Percentiles rank a stretch among this genome's conserved stretches.
Evolutionary conservation across 2,888 invertebrate species (phyloP).

Genomic region (Meghimatium bilineatum): DNA sequence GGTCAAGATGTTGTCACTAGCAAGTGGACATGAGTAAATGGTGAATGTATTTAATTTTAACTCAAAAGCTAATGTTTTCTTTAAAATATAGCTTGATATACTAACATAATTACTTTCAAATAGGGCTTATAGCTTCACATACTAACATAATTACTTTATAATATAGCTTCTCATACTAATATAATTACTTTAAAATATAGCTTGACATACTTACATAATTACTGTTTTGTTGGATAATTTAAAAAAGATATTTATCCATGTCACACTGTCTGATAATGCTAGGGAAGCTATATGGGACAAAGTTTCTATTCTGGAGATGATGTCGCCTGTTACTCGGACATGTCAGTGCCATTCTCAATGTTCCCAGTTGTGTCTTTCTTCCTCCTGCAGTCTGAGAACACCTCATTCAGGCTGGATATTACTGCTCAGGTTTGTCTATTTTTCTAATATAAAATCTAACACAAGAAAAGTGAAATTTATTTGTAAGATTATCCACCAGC

Average conservation of each 20-base stretch:
- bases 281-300: constrained; percentile 34
- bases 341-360: constrained; percentile 59
- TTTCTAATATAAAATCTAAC: neutral
- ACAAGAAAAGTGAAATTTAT: neutral
- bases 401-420: constrained; percentile 68
- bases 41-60: neutral
- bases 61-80: neutral
- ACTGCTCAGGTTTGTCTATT: constrained; percentile 68
- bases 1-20: neutral
- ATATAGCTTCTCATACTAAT: too few species aligned
- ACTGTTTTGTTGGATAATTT: neutral
- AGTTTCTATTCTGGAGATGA: constrained; percentile 72
- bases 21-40: neutral
- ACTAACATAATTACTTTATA: too few species aligned
- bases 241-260: neutral
- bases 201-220: too few species aligned
- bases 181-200: too few species aligned
- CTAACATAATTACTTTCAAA: too few species aligned
- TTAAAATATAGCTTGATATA: neutral
- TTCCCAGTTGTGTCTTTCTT: constrained; percentile 72
- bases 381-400: constrained; percentile 63
- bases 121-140: too few species aligned
- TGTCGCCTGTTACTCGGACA: constrained; percentile 68
- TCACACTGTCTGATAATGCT: neutral
- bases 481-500: neutral